These are phyloP conservation scores for Hermetia illucens DNA, from an alignment of 1,140 invertebrate genomes.

Conservation along the genomic window DNA sequence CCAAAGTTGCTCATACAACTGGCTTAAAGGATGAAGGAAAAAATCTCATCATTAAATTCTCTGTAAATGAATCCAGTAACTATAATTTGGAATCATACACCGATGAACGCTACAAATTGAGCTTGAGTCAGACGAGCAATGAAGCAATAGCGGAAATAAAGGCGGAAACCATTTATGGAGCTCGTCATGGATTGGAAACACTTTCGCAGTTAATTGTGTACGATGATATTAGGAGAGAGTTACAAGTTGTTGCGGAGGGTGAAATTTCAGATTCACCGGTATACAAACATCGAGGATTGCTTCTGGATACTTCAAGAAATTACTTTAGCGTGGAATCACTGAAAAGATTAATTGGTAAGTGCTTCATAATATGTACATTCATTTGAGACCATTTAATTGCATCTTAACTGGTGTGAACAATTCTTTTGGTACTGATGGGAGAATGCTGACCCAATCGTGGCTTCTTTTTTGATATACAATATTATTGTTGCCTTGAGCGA, in stretches of 20 bases:
- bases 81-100: conserved; percentile 37
- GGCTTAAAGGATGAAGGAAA: conserved; percentile 15
- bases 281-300: conserved; percentile 60
- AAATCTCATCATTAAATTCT: conserved; percentile 21
- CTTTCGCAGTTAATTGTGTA: conserved; percentile 58
- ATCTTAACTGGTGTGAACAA: too few relatives aligned
- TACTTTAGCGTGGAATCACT: conserved; percentile 52
- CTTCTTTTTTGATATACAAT: too few relatives aligned
- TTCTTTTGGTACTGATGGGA: too few relatives aligned
- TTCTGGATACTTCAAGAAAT: conserved; percentile 66
- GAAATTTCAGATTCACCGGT: conserved; percentile 50
- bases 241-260: conserved; percentile 39
- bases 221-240: conserved; percentile 37
- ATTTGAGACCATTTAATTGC: too few relatives aligned
- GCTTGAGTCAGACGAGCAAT: conserved; percentile 24
- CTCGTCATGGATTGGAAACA: conserved; percentile 63
- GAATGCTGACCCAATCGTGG: too few relatives aligned
- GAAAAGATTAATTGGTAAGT: conserved; percentile 47
- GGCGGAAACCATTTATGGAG: conserved; percentile 54
- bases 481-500: too few relatives aligned
- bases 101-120: conserved; percentile 52
- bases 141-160: conserved; percentile 42
- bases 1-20: conserved; percentile 17
- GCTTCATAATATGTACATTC: too few relatives aligned
- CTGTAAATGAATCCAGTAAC: conserved; percentile 8